phyloP scores from a whole-genome alignment of 2,888 invertebrate genomes.

The Dolichomitus sp. region DNA sequence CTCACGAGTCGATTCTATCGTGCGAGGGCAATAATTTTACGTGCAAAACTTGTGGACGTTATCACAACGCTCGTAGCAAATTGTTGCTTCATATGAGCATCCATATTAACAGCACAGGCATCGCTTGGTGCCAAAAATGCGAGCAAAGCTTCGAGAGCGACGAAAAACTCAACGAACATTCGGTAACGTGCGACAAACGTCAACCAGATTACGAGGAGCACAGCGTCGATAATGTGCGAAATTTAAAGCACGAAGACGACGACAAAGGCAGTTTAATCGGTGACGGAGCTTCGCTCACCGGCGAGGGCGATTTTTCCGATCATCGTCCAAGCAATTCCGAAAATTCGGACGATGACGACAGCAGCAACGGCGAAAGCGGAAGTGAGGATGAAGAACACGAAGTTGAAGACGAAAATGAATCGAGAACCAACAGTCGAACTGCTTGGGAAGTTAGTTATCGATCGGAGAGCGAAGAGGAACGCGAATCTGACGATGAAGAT shows the following conservation, averaged over 20 bases:
- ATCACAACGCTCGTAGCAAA: constrained; percentile 88
- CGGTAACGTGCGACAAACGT: constrained; percentile 72
- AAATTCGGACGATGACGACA: constrained; percentile 65
- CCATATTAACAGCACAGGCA: constrained; percentile 86
- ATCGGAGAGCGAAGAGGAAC: constrained; percentile 73
- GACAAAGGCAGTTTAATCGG: constrained; percentile 77
- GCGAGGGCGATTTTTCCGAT: constrained; percentile 75
- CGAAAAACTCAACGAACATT: constrained; percentile 78
- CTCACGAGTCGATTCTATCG: constrained; percentile 87
- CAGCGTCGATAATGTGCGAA: constrained; percentile 72
- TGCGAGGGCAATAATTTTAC: constrained; percentile 88
- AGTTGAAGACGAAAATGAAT: constrained; percentile 71
- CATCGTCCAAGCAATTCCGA: constrained; percentile 63
- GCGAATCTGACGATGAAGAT: constrained; percentile 19
- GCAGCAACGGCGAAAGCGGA: constrained; percentile 37
- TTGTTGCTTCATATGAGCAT: constrained; percentile 88
- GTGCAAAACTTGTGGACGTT: constrained; percentile 87
- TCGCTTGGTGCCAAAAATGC: constrained; percentile 80
- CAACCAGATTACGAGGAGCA: constrained; percentile 72
- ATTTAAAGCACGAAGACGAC: constrained; percentile 73
- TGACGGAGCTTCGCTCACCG: constrained; percentile 71
- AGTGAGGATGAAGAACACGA: constrained; percentile 63
- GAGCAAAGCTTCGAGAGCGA: constrained; percentile 79
- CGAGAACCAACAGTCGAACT: constrained; percentile 72
- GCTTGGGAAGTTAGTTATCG: constrained; percentile 74